Conservation (phyloP, 2,797 vertebrate genomes). For the Manis pentadactyla region DNA sequence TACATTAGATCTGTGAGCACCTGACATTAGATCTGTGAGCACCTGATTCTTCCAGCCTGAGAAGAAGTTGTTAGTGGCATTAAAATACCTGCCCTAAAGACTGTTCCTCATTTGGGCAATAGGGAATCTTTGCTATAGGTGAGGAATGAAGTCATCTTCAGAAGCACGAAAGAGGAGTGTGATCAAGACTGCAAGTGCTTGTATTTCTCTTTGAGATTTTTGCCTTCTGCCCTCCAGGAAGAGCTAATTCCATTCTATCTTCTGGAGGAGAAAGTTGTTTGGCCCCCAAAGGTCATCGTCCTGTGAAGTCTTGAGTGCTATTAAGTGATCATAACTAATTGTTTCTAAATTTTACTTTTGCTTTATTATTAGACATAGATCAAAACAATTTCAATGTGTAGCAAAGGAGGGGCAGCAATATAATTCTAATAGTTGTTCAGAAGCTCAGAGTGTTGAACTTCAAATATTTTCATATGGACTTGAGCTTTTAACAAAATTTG, state of each 20-base stretch:
- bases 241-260: neutral
- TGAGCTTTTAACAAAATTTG: neutral
- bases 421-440: neutral
- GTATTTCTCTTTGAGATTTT: neutral
- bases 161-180: neutral
- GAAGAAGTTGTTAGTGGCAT: neutral
- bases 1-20: neutral
- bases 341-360: neutral
- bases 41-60: neutral
- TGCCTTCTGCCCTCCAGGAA: neutral
- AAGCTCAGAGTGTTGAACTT: neutral
- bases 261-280: neutral
- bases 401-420: neutral
- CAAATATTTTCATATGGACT: neutral
- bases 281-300: neutral
- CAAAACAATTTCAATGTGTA: neutral
- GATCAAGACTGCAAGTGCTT: slow-evolving; percentile 12
- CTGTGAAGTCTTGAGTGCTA: neutral
- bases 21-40: neutral
- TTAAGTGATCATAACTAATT: neutral
- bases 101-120: neutral
- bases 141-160: slow-evolving; percentile 18
- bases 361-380: neutral
- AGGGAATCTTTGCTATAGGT: neutral
- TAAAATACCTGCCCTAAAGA: neutral